Evolutionary conservation across 1,140 invertebrate species (phyloP), one percentile per base, ranked within the genome.

Genomic region (Lordiphosa clarofinis): DNA sequence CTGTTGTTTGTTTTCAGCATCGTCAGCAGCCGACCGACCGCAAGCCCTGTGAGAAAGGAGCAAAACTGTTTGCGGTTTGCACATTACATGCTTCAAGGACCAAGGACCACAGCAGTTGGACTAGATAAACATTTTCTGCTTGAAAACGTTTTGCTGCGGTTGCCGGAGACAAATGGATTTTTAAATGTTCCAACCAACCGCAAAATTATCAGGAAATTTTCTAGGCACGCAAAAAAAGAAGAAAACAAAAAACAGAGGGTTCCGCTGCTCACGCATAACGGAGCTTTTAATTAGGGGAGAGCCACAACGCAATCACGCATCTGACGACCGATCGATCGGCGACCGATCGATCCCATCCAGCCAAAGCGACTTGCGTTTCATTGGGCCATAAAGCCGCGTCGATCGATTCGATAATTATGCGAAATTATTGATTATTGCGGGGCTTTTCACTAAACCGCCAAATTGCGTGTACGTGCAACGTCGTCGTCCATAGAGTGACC

Each of bases 391-490:
- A 82, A 82, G 71, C 39, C 11, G 24, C n/a, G 44, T 39, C 48
- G 61, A 68, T 57, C 65, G 66, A 53, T 48, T 40, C 66, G 49
- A 56, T 81, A 82, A 81, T 81, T 82, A 81, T 81, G 75, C 55
- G 56, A 72, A 82, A 81, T 81, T 81, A 82, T 81, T 75, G 76
- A 81, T 67, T 82, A 82, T 82, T 81, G 58, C 67, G 52, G 31
- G 58, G 76, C 55, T 68, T 81, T 64, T 75, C 71, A 81, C 76
- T 72, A 81, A 82, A 65, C 58, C 72, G 67, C 66, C 66, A 81
- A 81, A 81, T 81, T 82, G 75, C 62, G 61, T 57, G 58, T 68
- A 81, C 75, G 75, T 81, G 76, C 67, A 58, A 54, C 62, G 65
- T 62, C 62, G 62, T 58, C 62, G 61, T 62, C 62, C 24, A 28